These are phyloP conservation scores for Columbina picui DNA, from an alignment of 2,113 vertebrate genomes.

Conservation along the genomic window DNA sequence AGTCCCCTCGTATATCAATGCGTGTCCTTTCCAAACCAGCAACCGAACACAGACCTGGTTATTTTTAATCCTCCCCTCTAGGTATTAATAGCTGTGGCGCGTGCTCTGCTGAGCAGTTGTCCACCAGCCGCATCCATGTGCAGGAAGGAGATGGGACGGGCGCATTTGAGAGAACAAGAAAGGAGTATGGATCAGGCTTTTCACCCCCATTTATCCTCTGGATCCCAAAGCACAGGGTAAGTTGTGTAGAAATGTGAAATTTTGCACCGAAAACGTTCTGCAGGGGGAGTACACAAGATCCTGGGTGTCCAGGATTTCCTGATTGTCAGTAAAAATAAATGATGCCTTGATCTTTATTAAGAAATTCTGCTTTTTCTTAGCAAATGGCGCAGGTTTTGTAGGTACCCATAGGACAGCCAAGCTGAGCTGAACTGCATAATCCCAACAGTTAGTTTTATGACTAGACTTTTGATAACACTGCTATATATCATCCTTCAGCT, in stretches of 20 bases:
- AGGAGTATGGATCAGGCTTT: background rate
- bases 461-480: background rate
- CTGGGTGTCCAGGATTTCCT: background rate
- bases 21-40: background rate
- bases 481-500: background rate
- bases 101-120: background rate
- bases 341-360: background rate
- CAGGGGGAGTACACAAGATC: background rate
- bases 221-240: accelerated
- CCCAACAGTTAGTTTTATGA: background rate
- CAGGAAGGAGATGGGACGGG: background rate
- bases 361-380: background rate
- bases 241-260: background rate
- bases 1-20: background rate
- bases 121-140: background rate
- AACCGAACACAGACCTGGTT: background rate
- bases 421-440: background rate
- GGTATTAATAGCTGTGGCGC: background rate
- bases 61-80: background rate
- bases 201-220: background rate
- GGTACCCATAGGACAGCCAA: background rate
- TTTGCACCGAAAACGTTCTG: background rate
- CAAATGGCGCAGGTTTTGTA: background rate
- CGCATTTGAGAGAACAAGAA: background rate
- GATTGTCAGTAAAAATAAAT: background rate